These are phyloP conservation scores for Sigmodon hispidus DNA, from an alignment of 2,113 vertebrate species.

Conservation along the genomic window DNA sequence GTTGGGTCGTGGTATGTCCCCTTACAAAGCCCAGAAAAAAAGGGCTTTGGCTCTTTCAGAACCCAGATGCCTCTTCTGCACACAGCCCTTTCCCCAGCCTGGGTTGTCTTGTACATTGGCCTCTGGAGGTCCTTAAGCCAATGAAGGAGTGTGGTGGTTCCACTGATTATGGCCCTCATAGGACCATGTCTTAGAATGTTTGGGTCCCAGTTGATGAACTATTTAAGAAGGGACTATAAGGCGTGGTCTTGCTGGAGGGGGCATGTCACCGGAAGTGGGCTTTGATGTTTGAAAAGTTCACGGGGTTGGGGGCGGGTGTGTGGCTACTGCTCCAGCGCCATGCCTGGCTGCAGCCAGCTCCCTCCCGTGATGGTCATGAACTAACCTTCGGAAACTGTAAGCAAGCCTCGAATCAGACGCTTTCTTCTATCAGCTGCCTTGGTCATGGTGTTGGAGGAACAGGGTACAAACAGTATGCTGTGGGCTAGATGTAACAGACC, in stretches of 20 bases:
- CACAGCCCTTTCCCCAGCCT: too few relatives aligned
- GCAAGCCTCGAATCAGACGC: neutral
- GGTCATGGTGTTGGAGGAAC: neutral
- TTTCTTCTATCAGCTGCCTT: neutral
- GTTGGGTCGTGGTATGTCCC: neutral
- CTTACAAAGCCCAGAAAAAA: too few relatives aligned
- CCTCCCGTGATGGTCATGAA: too few relatives aligned
- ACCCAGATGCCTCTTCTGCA: neutral
- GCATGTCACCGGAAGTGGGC: neutral
- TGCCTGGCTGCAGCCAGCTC: neutral
- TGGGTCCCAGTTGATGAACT: neutral
- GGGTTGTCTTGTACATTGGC: neutral
- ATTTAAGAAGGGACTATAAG: neutral
- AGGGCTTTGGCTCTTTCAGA: neutral
- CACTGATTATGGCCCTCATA: neutral
- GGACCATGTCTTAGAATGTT: neutral
- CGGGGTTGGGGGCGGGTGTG: too few relatives aligned
- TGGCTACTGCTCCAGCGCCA: neutral
- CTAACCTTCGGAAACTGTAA: neutral
- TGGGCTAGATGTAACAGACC: too few relatives aligned
- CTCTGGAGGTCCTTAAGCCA: neutral
- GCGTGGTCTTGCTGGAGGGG: neutral
- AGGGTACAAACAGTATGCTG: fast-evolving
- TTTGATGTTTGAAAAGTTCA: neutral
- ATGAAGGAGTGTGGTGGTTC: neutral